Evolutionary conservation across 2,888 invertebrate species (phyloP).

Genomic region (Perizoma affinitatum): DNA sequence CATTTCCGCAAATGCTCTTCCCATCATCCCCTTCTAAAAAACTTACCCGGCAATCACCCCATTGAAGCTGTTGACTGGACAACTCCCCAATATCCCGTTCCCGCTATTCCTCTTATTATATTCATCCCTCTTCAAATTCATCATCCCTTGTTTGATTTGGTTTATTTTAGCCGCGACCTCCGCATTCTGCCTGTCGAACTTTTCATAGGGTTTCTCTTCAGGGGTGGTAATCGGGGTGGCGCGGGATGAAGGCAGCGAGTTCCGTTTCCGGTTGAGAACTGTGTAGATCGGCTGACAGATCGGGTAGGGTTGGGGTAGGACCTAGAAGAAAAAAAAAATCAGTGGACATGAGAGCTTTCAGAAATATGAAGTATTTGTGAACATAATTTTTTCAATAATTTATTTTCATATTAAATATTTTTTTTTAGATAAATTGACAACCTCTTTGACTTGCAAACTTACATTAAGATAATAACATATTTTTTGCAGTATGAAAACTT

Average conservation of each 20-base stretch:
- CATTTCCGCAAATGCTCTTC: constrained; percentile 48
- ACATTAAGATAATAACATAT: no score
- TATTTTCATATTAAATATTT: no score
- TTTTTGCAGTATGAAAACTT: no score
- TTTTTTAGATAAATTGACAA: no score
- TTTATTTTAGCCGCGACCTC: constrained; percentile 64
- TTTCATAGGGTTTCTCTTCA: constrained; percentile 48
- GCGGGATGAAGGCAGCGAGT: constrained; percentile 30
- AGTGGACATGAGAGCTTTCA: no score
- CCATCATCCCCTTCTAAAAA: constrained; percentile 35
- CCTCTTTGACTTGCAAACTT: no score
- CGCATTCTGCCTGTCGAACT: constrained; percentile 23
- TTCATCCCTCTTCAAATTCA: constrained; percentile 32
- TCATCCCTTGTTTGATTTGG: constrained; percentile 72
- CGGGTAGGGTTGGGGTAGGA: constrained; percentile 64
- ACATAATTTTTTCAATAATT: no score
- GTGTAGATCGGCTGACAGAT: constrained; percentile 61
- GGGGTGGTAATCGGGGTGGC: constrained; percentile 48
- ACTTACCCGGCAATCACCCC: no score
- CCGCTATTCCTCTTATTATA: background rate
- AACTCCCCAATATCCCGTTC: no score
- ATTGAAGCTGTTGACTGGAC: no score
- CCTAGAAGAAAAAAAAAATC: constrained; percentile 40
- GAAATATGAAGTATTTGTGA: no score
- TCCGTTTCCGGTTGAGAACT: constrained; percentile 31